Conservation (phyloP, 1,140 invertebrate species). For the Trigoniulus corallinus region DNA sequence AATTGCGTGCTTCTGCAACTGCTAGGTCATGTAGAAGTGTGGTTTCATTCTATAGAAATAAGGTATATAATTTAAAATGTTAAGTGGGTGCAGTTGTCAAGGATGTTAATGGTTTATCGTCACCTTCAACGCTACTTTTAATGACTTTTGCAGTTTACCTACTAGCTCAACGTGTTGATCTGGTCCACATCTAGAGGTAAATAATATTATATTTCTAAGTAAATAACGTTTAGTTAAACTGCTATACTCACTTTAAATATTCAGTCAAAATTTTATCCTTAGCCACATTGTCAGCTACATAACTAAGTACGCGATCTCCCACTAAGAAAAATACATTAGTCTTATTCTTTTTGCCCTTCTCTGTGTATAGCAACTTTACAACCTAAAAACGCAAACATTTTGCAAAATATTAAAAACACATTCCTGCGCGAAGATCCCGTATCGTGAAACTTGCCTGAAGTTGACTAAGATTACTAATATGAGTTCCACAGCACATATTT, state of each 20-base stretch:
- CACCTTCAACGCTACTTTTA: constrained; percentile 1
- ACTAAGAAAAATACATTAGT: constrained; percentile 50
- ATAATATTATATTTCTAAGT: neutral
- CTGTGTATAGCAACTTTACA: constrained; percentile 48
- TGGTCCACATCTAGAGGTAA: neutral
- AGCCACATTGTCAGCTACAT: neutral
- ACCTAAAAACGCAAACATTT: constrained; percentile 22
- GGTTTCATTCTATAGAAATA: constrained; percentile 30
- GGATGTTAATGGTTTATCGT: neutral
- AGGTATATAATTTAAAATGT: neutral
- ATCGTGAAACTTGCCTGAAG: constrained; percentile 38
- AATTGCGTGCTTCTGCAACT: constrained; percentile 38
- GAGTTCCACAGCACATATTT: constrained; percentile 76
- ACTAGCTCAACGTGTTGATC: constrained; percentile 6
- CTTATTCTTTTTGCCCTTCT: constrained; percentile 56
- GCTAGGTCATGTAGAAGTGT: constrained; percentile 46
- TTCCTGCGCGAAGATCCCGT: neutral
- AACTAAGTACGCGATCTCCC: constrained; percentile 38
- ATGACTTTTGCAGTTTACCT: constrained; percentile 2
- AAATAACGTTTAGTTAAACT: neutral
- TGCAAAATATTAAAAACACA: neutral
- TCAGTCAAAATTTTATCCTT: neutral
- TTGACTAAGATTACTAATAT: constrained; percentile 57
- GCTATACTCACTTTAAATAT: neutral
- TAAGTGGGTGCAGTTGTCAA: neutral